phyloP scores from a whole-genome alignment of 2,113 vertebrate genomes.

The Corythaeola cristata region DNA sequence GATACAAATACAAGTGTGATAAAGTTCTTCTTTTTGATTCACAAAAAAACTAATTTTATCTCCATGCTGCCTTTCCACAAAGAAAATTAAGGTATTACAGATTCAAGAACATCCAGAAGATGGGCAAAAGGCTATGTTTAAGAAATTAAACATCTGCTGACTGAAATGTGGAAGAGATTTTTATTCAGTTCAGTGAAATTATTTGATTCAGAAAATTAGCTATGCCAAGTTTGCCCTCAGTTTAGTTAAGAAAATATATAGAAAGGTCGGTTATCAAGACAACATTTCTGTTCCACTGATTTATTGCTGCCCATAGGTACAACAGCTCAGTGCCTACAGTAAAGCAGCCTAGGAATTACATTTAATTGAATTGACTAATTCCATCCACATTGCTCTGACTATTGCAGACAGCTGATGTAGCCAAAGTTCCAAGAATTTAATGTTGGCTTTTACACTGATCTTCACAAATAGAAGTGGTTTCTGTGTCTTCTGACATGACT shows the following conservation, averaged over 20 bases:
- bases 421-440: not conserved
- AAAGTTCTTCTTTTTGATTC: not conserved
- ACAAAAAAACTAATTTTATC: not conserved
- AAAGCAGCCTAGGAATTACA: not conserved
- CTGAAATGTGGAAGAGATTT: not conserved
- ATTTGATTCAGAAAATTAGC: not conserved
- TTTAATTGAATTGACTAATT: not conserved
- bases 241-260: not conserved
- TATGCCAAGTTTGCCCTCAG: not conserved
- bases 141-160: not conserved
- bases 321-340: not conserved
- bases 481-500: not conserved
- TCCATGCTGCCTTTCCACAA: not conserved
- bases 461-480: not conserved
- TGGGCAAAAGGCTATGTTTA: not conserved
- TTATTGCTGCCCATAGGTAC: not conserved
- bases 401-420: not conserved
- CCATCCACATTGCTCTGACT: not conserved
- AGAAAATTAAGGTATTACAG: not conserved
- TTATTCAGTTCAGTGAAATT: not conserved
- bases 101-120: not conserved
- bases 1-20: not conserved
- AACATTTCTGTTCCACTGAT: not conserved
- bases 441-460: not conserved
- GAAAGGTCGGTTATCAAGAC: not conserved